phyloP scores from a whole-genome alignment of 2,888 invertebrate species.

The Lottia scabra region DNA sequence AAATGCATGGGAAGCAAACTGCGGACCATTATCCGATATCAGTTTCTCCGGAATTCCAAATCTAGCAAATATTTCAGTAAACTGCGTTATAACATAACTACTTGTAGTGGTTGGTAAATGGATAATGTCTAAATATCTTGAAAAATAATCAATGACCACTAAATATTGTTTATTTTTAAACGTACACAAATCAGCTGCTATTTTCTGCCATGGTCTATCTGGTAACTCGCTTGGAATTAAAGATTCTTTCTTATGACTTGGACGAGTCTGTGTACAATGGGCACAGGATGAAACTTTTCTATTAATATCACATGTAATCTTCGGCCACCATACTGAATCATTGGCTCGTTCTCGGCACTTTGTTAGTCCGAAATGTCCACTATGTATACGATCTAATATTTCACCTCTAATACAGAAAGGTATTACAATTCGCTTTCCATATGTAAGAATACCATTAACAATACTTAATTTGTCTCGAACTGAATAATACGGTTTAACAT shows the following conservation, averaged over 20 bases:
- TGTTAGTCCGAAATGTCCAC: not conserved
- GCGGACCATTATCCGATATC: not conserved
- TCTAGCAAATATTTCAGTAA: not conserved
- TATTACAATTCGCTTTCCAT: not conserved
- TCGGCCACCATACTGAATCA: not conserved
- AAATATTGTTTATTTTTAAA: not conserved
- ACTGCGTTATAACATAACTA: not conserved
- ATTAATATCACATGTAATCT: not conserved
- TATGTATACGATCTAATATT: not conserved
- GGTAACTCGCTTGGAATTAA: not conserved
- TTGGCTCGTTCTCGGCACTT: not conserved
- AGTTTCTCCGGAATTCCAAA: not conserved
- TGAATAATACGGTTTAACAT: not conserved
- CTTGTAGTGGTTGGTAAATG: not conserved
- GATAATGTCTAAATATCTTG: not conserved
- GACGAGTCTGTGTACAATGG: not conserved
- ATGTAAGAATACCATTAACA: not conserved
- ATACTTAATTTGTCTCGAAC: not conserved
- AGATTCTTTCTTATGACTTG: not conserved
- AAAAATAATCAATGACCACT: not conserved
- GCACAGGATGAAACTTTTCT: not conserved
- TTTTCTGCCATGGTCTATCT: not conserved
- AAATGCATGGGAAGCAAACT: not conserved
- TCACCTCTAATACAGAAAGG: not conserved
- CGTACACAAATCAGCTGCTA: not conserved